Percentiles rank a stretch among this genome's conserved stretches.
Evolutionary conservation across 2,797 vertebrate species (phyloP).

Genomic region (Schizopygopsis malacanthus): DNA sequence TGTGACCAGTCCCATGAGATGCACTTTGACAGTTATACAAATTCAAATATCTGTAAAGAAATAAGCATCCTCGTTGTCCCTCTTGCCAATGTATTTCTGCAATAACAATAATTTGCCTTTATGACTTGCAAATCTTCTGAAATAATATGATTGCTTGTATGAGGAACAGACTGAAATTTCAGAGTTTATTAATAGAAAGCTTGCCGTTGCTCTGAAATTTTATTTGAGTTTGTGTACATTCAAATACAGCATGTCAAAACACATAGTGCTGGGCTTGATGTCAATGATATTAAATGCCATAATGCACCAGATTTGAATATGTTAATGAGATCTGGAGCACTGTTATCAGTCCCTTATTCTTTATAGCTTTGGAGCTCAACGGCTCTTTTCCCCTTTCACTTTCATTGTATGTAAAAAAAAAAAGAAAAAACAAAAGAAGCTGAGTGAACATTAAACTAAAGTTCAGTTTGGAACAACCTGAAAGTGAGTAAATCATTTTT

Average conservation of each 20-base stretch:
- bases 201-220: not conserved
- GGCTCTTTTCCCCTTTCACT: not conserved
- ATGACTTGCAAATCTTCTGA: not conserved
- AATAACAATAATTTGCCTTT: not conserved
- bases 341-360: not conserved
- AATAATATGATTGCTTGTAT: not conserved
- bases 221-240: not conserved
- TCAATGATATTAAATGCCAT: not conserved
- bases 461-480: not conserved
- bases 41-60: not conserved
- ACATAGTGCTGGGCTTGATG: not conserved
- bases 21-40: not conserved
- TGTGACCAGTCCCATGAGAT: not conserved
- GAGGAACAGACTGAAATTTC: not conserved
- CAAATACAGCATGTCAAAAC: not conserved
- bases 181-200: not conserved
- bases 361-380: not conserved
- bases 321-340: not conserved
- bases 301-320: not conserved
- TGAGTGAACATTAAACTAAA: not conserved
- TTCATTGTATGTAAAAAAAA: not conserved
- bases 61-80: not conserved
- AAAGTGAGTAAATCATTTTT: not conserved
- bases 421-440: not conserved
- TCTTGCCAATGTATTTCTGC: not conserved